Evolutionary conservation across 2,888 invertebrate genomes (phyloP).

Genomic region (Himalopsyche tibetana): DNA sequence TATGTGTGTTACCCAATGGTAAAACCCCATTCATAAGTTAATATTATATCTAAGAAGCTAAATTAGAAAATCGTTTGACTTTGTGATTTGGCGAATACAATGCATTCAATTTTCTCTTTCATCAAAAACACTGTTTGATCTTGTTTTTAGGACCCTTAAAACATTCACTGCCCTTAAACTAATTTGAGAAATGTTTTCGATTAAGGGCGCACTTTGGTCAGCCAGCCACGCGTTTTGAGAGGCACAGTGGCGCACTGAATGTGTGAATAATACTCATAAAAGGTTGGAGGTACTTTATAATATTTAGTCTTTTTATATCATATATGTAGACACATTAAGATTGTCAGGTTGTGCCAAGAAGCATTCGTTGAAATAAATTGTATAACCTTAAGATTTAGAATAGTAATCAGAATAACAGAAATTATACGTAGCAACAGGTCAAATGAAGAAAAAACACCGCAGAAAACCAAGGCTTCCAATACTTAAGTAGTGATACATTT

Average conservation of each 20-base stretch:
- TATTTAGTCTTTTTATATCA: too few relatives aligned
- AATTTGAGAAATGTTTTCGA: constrained; percentile 65
- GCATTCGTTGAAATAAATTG: too few relatives aligned
- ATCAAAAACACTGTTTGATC: constrained; percentile 19
- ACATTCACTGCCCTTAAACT: constrained; percentile 54
- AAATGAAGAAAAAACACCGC: too few relatives aligned
- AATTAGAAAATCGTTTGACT: background rate
- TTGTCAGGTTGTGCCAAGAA: too few relatives aligned
- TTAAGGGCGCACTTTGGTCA: constrained; percentile 62
- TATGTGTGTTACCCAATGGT: background rate
- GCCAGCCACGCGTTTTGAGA: constrained; percentile 51
- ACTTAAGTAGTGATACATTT: too few relatives aligned
- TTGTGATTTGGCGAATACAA: background rate
- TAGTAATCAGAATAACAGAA: too few relatives aligned
- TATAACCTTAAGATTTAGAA: too few relatives aligned
- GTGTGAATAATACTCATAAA: too few relatives aligned
- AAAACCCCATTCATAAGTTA: background rate
- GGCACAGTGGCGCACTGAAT: constrained; percentile 38
- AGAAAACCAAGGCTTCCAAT: too few relatives aligned
- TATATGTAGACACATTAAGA: too few relatives aligned
- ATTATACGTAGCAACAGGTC: too few relatives aligned
- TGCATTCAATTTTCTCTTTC: constrained; percentile 26
- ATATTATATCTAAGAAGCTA: background rate
- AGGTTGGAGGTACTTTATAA: too few relatives aligned
- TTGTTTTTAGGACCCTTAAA: constrained; percentile 31